phyloP scores from a whole-genome alignment of 2,888 invertebrate genomes.

The Pandemis heparana region DNA sequence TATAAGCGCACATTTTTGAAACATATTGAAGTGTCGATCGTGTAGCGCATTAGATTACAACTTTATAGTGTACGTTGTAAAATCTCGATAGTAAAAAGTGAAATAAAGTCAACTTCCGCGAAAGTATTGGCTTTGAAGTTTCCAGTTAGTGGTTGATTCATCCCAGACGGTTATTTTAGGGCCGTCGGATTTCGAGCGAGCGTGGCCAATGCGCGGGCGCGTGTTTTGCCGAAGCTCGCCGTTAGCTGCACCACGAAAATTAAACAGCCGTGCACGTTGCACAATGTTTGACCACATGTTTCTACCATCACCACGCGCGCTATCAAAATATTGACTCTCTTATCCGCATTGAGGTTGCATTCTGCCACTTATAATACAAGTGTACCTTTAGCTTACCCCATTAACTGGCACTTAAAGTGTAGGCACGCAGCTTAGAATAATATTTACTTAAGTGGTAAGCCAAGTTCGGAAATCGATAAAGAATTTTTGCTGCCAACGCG shows the following conservation, averaged over 20 bases:
- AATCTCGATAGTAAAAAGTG: slow-evolving; percentile 42
- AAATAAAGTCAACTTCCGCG: slow-evolving; percentile 62
- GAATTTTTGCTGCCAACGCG: slow-evolving; percentile 69
- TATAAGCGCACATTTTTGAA: not conserved
- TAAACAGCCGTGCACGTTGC: slow-evolving; percentile 73
- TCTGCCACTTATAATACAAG: slow-evolving; percentile 68
- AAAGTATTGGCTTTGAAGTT: slow-evolving; percentile 77
- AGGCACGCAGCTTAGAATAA: slow-evolving; percentile 71
- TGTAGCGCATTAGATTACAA: not conserved
- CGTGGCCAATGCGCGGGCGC: slow-evolving; percentile 68
- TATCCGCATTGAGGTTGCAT: slow-evolving; percentile 74
- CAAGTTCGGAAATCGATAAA: slow-evolving; percentile 60
- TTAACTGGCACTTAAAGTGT: slow-evolving; percentile 76
- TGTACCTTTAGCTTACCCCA: slow-evolving; percentile 78
- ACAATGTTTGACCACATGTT: slow-evolving; percentile 84
- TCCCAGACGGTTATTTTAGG: slow-evolving; percentile 72
- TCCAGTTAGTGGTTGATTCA: slow-evolving; percentile 78
- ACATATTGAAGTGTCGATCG: slow-evolving; percentile 1
- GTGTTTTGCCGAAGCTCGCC: slow-evolving; percentile 64
- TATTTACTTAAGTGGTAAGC: slow-evolving; percentile 71
- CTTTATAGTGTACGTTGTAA: slow-evolving; percentile 11
- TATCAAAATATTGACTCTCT: slow-evolving; percentile 85
- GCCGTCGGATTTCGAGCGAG: slow-evolving; percentile 54
- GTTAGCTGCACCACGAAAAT: slow-evolving; percentile 63
- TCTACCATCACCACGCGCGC: slow-evolving; percentile 75